Evolutionary conservation across 2,113 vertebrate species (phyloP).

Genomic region (Callorhinus ursinus): DNA sequence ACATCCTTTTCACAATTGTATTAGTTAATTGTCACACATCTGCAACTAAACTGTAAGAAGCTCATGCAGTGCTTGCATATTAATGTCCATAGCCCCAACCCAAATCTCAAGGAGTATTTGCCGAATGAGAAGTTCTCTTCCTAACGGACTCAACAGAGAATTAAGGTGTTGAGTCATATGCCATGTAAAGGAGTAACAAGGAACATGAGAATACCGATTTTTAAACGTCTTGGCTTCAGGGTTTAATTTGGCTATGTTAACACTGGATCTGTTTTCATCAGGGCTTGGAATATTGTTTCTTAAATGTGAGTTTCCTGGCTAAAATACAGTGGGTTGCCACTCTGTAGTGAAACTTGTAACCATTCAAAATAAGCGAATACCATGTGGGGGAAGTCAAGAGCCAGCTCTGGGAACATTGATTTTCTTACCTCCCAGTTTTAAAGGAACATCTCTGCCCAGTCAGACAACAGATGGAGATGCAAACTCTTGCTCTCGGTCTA

Average conservation of each 20-base stretch:
- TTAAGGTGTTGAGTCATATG: not conserved
- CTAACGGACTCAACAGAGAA: conserved; percentile 13
- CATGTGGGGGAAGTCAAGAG: not conserved
- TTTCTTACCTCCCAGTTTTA: conserved; percentile 48
- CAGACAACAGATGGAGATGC: conserved; percentile 11
- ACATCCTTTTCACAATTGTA: not conserved
- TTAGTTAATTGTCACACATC: not conserved
- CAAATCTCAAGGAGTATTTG: not conserved
- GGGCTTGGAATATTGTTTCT: not conserved
- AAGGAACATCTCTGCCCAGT: not conserved
- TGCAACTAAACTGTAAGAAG: not conserved
- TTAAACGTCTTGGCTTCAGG: conserved; percentile 48
- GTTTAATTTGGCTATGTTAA: conserved; percentile 20
- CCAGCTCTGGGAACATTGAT: not conserved
- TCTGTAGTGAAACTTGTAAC: conserved; percentile 38
- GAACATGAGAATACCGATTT: conserved; percentile 2
- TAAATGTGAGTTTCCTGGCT: conserved; percentile 33
- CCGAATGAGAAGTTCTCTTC: not conserved
- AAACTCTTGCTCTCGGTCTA: not conserved
- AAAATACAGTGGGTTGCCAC: not conserved
- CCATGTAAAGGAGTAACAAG: conserved; percentile 4
- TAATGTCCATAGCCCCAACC: not conserved
- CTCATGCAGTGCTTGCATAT: not conserved
- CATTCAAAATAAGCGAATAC: conserved; percentile 25
- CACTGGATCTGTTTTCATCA: conserved; percentile 16